These are phyloP conservation scores for Procavia capensis DNA, from an alignment of 2,113 vertebrate genomes.

Conservation along the genomic window DNA sequence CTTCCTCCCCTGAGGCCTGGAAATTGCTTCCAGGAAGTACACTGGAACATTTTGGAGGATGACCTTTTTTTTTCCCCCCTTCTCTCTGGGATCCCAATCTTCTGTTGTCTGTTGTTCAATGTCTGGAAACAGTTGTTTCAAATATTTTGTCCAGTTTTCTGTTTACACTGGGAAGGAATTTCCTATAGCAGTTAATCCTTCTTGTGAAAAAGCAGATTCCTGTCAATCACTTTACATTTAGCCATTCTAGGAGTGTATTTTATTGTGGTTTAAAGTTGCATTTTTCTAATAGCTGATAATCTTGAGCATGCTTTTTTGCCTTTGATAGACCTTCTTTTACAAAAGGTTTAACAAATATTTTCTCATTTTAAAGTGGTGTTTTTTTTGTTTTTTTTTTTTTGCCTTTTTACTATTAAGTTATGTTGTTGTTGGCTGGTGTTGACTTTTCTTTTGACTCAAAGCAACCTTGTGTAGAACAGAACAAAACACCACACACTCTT, in stretches of 20 bases:
- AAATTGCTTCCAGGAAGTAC: constrained; percentile 45
- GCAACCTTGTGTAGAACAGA: too few relatives aligned
- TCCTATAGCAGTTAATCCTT: background rate
- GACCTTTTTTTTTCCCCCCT: constrained; percentile 15
- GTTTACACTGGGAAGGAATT: background rate
- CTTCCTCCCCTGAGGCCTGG: background rate
- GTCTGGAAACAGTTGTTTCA: constrained; percentile 45
- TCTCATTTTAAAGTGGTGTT: background rate
- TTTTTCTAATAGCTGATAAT: background rate
- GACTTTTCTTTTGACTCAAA: too few relatives aligned
- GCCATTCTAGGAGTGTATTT: background rate
- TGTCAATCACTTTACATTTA: background rate
- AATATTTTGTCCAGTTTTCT: constrained; percentile 38
- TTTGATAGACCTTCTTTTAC: background rate
- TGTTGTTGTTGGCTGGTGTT: too few relatives aligned
- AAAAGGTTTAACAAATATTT: background rate
- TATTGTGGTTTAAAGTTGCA: background rate
- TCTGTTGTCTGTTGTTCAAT: constrained; percentile 9
- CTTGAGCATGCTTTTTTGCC: background rate
- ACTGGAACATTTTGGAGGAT: background rate
- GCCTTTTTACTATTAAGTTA: background rate
- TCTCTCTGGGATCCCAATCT: background rate
- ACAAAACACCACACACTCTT: too few relatives aligned
- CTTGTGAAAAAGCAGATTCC: background rate
- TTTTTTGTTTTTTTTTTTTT: too few relatives aligned